Percentiles rank a stretch among this genome's conserved stretches.
Evolutionary conservation across 1,140 invertebrate species (phyloP).

Genomic region (Meloidogyne hapla): DNA sequence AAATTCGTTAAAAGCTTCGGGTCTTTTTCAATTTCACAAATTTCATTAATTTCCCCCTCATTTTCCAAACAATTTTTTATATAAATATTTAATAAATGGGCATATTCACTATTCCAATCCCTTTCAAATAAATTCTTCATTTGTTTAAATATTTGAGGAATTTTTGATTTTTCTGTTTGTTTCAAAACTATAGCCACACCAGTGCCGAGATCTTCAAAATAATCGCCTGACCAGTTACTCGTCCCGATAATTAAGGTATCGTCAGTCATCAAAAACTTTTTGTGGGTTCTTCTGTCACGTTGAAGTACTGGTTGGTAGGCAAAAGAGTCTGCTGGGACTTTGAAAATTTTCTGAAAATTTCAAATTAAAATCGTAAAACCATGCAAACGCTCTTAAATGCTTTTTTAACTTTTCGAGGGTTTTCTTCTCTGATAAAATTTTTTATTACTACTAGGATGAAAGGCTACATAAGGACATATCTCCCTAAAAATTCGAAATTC

Average conservation of each 20-base stretch:
- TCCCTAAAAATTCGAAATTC: too few species aligned
- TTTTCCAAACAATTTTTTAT: slow-evolving; percentile 48
- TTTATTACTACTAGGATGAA: too few species aligned
- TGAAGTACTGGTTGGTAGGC: slow-evolving; percentile 79
- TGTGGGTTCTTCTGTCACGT: slow-evolving; percentile 87
- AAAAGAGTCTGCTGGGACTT: slow-evolving; percentile 73
- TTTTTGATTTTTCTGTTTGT: slow-evolving; percentile 38
- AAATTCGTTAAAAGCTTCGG: slow-evolving; percentile 45
- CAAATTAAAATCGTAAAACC: background rate
- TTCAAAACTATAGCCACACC: slow-evolving; percentile 65
- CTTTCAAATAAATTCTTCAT: slow-evolving; percentile 50
- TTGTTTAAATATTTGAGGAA: slow-evolving; percentile 35
- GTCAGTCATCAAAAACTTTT: slow-evolving; percentile 98
- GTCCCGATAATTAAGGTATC: slow-evolving; percentile 81
- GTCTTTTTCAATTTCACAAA: slow-evolving; percentile 59
- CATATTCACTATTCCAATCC: slow-evolving; percentile 59
- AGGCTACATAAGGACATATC: too few species aligned
- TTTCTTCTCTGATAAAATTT: too few species aligned
- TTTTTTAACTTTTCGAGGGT: too few species aligned
- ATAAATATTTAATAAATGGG: slow-evolving; percentile 54
- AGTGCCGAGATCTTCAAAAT: slow-evolving; percentile 89
- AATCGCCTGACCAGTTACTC: slow-evolving; percentile 76
- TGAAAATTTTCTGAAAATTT: slow-evolving; percentile 67
- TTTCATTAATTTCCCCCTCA: slow-evolving; percentile 28
- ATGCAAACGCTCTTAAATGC: too few species aligned